Evolutionary conservation across 35 echinoderm and acorn worm species (phyloP), one percentile per base, ranked within the genome.

Genomic region (Amphiura filiformis): DNA sequence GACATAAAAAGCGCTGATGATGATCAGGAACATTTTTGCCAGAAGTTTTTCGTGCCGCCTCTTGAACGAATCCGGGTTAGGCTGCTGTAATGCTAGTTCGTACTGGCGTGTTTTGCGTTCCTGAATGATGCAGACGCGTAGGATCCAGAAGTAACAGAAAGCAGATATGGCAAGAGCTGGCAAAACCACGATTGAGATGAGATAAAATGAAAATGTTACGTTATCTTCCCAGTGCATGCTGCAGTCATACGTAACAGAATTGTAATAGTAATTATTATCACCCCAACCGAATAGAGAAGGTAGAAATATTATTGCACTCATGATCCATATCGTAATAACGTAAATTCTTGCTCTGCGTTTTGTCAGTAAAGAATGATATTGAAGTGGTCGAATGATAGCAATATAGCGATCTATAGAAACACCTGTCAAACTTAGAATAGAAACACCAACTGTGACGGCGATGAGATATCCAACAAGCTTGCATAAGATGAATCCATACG

Each of bases 401-500:
- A 97, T 91, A 79, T 97, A 97, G 35, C 95, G 83, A 78, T 97
- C 95, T 13, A 97, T 91, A 80, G 91, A 94, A 0, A 97, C 39
- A 36, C 92, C 86, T 0, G 89, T 77, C 1, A 97, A 75, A 26
- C 82, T 90, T 1, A 97, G 79, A 34, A 93, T 93, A 22, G 95
- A 97, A 12, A 93, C 95, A 0, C 88, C 90, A 13, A 97, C 81
- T n/a, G 88, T 90, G 13, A 90, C 85, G 0, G 88, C 47, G 2
- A 97, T 39, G 0, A 80, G 40, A 64, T 91, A 97, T 14, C 91
- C 91, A 11, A 89, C 76, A 20, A 93, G 36, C 0, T 84, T 84
- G 70, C 95, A 93, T 36, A 87, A 87, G 36, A 9, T 1, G 4
- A 82, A 22, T 0, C 79, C 75, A 79, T 92, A 89, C 12, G 91